Percentiles rank a stretch among this genome's conserved stretches.
These are phyloP conservation scores for Pegoplata infirma DNA, from an alignment of 2,888 invertebrate genomes.

Conservation along the genomic window DNA sequence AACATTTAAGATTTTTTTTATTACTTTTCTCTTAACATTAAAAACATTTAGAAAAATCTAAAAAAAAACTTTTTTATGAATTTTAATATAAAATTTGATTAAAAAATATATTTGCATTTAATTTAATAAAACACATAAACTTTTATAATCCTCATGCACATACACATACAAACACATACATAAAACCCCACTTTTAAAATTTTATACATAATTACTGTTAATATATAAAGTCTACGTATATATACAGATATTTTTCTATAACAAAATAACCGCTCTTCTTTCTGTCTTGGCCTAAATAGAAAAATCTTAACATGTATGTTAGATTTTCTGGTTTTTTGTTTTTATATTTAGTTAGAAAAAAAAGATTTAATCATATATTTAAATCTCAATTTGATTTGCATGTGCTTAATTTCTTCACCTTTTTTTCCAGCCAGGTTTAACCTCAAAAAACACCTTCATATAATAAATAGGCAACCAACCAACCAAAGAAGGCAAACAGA, in stretches of 20 bases:
- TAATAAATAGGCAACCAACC: constrained; percentile 16
- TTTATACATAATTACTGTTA: constrained; percentile 18
- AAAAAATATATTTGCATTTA: not conserved
- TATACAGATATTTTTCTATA: not conserved
- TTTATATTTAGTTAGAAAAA: not conserved
- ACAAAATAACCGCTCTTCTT: not conserved
- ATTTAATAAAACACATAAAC: not conserved
- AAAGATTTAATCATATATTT: constrained; percentile 46
- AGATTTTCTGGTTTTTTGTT: not conserved
- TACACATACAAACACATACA: not conserved
- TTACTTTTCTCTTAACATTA: too few species aligned
- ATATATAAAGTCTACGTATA: not conserved
- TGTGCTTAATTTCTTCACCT: constrained; percentile 49
- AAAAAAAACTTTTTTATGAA: not conserved
- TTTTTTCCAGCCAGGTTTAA: constrained; percentile 17
- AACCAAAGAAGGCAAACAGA: not conserved
- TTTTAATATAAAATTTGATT: not conserved
- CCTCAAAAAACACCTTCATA: constrained; percentile 21
- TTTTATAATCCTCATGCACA: not conserved
- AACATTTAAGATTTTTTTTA: too few species aligned
- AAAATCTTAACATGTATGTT: not conserved
- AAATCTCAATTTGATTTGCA: constrained; percentile 58
- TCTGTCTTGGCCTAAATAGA: constrained; percentile 4
- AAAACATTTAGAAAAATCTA: too few species aligned
- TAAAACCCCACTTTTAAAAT: not conserved